Base-by-base conservation (phyloP, 2,797 vertebrate genomes). In the Phylloscopus collybita region DNA sequence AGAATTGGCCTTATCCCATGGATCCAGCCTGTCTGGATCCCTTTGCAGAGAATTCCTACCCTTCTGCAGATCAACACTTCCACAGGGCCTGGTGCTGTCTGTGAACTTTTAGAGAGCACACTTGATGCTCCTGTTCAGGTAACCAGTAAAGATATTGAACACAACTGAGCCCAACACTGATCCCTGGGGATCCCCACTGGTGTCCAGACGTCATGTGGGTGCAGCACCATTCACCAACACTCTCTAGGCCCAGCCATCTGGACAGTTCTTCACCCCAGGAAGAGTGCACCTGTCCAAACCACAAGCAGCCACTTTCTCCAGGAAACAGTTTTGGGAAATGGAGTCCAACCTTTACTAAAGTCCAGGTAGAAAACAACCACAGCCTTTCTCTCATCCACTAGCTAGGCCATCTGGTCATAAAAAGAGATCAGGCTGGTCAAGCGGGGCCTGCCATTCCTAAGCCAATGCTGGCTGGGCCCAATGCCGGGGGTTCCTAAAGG, bases 1-100 rank as follows among this genome's bases (percentile, higher is more conserved):
- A 30, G 10, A 36, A 2, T 0, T 40, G 38, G 5, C 18, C 21
- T 54, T 0, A 0, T 5, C 10, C 34, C 12, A 3, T 32, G 6
- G 5, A 61, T 34, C 34, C 40, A 47, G 12, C 30, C 25, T 49
- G 17, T 40, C 34, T 49, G 32, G 30, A 42, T 67, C 22, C 12
- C 30, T 49, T 21, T 42, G 54, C 9, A 67, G 40, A 67, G 1
- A 5, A 5, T 49, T 27, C 30, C 23, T 45, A 10, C 11, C 23
- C 61, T 67, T 34, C 18, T 19, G 26, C 0, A 0, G 25, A 32
- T 22, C 61, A 34, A 47, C 10, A 18, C 5, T 34, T 3, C n/a
- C 45, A n/a, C 19, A 6, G 13, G 34, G 26, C n/a, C 49, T 61
- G 26, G 26, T 34, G 17, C 30, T 51, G 20, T 21, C 16, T 73